Evolutionary conservation across 2,797 vertebrate species (phyloP).

Genomic region (Setipinna tenuifilis): DNA sequence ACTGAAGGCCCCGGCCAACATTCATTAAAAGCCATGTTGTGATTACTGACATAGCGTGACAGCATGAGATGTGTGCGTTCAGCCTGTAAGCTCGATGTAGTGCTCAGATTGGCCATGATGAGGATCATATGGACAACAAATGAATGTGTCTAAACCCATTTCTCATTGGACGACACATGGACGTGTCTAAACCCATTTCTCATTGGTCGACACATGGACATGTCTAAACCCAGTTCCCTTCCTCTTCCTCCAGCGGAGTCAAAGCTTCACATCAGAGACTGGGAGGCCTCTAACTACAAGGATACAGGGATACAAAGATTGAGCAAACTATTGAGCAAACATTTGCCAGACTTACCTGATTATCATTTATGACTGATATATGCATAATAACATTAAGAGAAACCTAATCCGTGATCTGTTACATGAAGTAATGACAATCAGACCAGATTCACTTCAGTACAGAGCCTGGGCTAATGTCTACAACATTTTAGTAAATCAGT

Average conservation of each 20-base stretch:
- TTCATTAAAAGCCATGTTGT: constrained; percentile 6
- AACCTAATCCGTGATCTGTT: not conserved
- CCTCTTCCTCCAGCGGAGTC: not conserved
- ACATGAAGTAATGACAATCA: not conserved
- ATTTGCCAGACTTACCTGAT: not conserved
- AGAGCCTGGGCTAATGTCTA: not conserved
- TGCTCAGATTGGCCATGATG: not conserved
- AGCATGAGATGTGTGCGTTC: not conserved
- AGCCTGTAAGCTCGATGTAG: not conserved
- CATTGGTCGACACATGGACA: too few species aligned
- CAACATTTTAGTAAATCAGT: not conserved
- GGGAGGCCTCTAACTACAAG: not conserved
- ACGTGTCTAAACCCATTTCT: too few species aligned
- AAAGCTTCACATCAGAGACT: not conserved
- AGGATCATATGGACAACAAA: constrained; percentile 5
- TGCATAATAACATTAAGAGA: not conserved
- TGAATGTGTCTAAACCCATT: not conserved
- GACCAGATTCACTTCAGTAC: not conserved
- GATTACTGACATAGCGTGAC: not conserved
- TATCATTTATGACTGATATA: not conserved
- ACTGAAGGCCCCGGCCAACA: not conserved
- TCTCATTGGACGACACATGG: not conserved
- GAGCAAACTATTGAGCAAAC: not conserved
- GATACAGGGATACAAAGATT: too few species aligned
- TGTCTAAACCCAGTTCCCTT: too few species aligned